Conservation (phyloP, 2,797 vertebrate species). For the Rhabdomys pumilio region DNA sequence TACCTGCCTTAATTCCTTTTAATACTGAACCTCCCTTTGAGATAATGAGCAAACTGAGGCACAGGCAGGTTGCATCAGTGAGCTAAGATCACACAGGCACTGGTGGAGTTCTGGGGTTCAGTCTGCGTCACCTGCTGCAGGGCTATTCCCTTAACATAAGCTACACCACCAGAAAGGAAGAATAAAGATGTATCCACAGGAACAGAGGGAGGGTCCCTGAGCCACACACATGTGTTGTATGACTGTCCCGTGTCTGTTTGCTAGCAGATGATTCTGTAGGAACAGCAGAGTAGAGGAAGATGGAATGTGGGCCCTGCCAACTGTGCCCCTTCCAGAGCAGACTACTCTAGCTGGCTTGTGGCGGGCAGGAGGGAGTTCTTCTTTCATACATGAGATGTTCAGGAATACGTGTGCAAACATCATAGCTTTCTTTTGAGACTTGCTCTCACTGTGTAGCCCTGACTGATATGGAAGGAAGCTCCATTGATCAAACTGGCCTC, state of each 20-base stretch:
- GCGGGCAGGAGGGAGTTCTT: neutral
- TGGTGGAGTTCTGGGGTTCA: neutral
- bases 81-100: neutral
- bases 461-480: too few relatives aligned
- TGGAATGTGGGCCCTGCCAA: neutral
- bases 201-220: neutral
- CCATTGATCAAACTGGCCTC: neutral
- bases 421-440: neutral
- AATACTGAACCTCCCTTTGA: neutral
- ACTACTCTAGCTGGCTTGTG: neutral
- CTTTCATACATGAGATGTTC: neutral
- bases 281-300: neutral
- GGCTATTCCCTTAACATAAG: neutral
- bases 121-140: neutral
- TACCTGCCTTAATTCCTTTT: constrained; percentile 40
- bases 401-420: neutral
- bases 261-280: neutral
- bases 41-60: neutral
- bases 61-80: neutral
- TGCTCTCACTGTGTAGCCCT: neutral
- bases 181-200: neutral
- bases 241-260: neutral
- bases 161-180: neutral
- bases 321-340: neutral
- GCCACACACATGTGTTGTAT: neutral